phyloP scores from a whole-genome alignment of 1,140 invertebrate genomes.

The Mylabris phalerata region DNA sequence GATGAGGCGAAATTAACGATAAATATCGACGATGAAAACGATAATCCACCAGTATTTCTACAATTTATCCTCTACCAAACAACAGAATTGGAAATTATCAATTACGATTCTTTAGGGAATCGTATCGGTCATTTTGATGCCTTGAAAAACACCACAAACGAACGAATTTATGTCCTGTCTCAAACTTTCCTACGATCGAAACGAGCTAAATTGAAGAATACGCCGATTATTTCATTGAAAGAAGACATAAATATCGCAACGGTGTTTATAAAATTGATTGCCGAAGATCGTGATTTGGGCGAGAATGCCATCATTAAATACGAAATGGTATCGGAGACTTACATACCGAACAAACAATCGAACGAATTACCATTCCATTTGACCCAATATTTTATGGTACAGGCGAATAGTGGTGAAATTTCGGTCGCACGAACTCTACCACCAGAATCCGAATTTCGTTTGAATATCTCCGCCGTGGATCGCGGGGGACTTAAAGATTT shows the following conservation, averaged over 20 bases:
- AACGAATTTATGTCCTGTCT: constrained; percentile 33
- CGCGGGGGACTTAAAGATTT: constrained; percentile 62
- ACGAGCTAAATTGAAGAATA: constrained; percentile 29
- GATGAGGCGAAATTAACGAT: constrained; percentile 65
- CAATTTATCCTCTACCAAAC: constrained; percentile 59
- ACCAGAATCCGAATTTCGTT: constrained; percentile 67
- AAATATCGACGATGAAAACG: constrained; percentile 72
- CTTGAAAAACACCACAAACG: constrained; percentile 37
- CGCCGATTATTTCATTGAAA: constrained; percentile 60
- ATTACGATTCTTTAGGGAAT: constrained; percentile 47
- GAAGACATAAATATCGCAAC: constrained; percentile 71
- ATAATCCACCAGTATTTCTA: constrained; percentile 67
- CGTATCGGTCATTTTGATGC: constrained; percentile 44
- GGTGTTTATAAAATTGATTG: constrained; percentile 69
- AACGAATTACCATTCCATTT: constrained; percentile 42
- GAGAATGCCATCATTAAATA: constrained; percentile 71
- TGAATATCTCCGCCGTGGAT: constrained; percentile 73
- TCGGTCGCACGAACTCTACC: constrained; percentile 66
- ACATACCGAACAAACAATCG: constrained; percentile 47
- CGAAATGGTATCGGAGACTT: constrained; percentile 59
- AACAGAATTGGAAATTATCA: constrained; percentile 57
- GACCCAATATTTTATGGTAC: constrained; percentile 64
- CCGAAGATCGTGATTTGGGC: constrained; percentile 73
- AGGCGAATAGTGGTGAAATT: constrained; percentile 65
- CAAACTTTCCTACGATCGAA: constrained; percentile 30